Percentiles rank a stretch among this genome's conserved stretches.
Conservation (phyloP, 2,113 vertebrate species). For the Lepus americanus region DNA sequence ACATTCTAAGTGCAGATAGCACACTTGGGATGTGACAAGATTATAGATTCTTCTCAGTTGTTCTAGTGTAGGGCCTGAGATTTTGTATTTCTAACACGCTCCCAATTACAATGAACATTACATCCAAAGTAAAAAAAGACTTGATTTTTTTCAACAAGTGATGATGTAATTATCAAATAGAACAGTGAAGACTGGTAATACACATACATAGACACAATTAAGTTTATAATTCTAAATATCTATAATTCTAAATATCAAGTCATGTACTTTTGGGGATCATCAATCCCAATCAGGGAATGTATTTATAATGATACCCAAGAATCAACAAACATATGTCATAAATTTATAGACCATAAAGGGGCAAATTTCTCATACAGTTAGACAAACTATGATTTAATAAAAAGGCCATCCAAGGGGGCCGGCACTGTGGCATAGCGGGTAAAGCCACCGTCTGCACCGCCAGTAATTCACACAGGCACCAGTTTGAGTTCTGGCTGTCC, state of each 20-base stretch:
- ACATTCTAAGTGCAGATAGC: conserved; percentile 32
- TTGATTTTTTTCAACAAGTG: conserved; percentile 44
- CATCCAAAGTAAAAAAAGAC: conserved; percentile 34
- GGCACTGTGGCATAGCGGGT: no score
- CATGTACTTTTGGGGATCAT: neutral
- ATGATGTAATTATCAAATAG: conserved; percentile 43
- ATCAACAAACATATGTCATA: conserved; percentile 45
- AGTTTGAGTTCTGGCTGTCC: no score
- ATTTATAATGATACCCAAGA: conserved; percentile 42
- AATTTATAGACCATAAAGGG: conserved; percentile 60
- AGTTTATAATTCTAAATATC: conserved; percentile 43
- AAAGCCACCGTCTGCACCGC: no score
- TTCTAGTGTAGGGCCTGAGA: neutral
- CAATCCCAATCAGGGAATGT: conserved; percentile 1
- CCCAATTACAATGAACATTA: conserved; percentile 10
- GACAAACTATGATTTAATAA: neutral
- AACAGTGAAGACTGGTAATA: conserved; percentile 24
- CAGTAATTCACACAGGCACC: no score
- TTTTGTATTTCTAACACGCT: conserved; percentile 60
- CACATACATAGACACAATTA: conserved; percentile 16
- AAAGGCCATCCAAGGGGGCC: no score
- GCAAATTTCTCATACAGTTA: conserved; percentile 59
- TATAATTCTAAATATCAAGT: conserved; percentile 43
- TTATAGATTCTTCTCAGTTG: conserved; percentile 49
- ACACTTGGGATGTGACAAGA: conserved; percentile 31